These are phyloP conservation scores for Hirtodrosophila cameraria DNA, from an alignment of 2,888 invertebrate genomes.

Conservation along the genomic window DNA sequence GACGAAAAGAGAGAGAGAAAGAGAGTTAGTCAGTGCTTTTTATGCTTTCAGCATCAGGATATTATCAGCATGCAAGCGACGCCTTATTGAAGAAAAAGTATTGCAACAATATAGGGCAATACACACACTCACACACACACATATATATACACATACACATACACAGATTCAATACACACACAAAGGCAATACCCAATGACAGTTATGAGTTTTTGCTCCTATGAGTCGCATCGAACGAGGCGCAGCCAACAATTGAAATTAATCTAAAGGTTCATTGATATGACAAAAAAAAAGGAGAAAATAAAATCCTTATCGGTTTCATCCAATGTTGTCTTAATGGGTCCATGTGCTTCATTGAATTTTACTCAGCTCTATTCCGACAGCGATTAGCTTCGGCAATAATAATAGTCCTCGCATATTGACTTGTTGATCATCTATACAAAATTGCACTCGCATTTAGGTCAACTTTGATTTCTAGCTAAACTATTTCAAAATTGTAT, in stretches of 20 bases:
- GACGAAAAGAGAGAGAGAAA: conserved; percentile 7
- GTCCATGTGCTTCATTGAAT: conserved; percentile 48
- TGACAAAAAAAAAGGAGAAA: conserved; percentile 1
- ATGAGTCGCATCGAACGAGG: conserved; percentile 21
- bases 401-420: conserved; percentile 57
- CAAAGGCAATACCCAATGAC: conserved; percentile 57
- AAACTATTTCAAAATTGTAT: too few relatives aligned
- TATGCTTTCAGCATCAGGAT: conserved; percentile 27
- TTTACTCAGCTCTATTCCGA: conserved; percentile 17
- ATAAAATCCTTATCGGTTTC: conserved; percentile 18
- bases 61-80: conserved; percentile 47
- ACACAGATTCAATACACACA: too few relatives aligned
- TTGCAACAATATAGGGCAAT: conserved; percentile 61
- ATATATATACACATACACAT: too few relatives aligned
- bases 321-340: conserved; percentile 1
- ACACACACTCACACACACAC: too few relatives aligned
- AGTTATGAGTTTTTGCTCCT: conserved; percentile 61
- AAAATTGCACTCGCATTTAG: conserved; percentile 61
- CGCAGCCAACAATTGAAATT: conserved; percentile 34
- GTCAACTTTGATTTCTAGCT: too few relatives aligned
- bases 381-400: conserved; percentile 45
- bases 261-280: conserved; percentile 25
- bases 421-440: conserved; percentile 51
- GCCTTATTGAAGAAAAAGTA: conserved; percentile 61
- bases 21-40: conserved; percentile 12